Conservation (phyloP, 2,797 vertebrate genomes). For the Tangara arthus region DNA sequence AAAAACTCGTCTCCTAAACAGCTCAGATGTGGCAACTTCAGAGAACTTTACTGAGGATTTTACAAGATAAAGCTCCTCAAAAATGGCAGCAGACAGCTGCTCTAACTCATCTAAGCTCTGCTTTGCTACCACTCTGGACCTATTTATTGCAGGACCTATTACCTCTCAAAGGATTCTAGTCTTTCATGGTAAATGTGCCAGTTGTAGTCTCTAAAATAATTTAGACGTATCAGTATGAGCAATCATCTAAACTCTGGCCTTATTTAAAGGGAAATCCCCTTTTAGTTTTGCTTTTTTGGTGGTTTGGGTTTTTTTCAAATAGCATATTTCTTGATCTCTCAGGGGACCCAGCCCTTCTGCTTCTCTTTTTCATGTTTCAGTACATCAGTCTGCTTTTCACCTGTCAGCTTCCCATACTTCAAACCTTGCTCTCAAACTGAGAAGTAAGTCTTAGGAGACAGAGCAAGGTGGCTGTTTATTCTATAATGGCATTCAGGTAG, state of each 20-base stretch:
- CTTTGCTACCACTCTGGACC: neutral
- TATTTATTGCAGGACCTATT: neutral
- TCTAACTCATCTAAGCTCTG: neutral
- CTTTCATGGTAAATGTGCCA: constrained; percentile 21
- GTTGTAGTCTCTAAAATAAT: neutral
- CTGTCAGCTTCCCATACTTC: neutral
- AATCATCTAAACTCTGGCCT: neutral
- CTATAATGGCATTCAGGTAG: neutral
- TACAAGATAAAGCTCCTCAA: constrained; percentile 15
- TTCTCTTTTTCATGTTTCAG: neutral
- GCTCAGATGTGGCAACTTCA: neutral
- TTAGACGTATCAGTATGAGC: neutral
- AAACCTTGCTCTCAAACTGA: neutral
- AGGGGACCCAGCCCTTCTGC: neutral
- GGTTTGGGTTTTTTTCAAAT: neutral
- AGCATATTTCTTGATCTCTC: constrained; percentile 41
- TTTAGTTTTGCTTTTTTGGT: neutral
- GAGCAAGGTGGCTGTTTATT: neutral
- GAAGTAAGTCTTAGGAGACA: neutral
- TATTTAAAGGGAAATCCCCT: constrained; percentile 44
- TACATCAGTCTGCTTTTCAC: neutral
- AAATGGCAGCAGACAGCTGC: neutral
- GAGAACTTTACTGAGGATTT: constrained; percentile 19
- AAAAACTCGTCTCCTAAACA: constrained; percentile 27
- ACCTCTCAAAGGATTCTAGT: constrained; percentile 8